Evolutionary conservation across 1,140 invertebrate species (phyloP).

Genomic region (Oncopodura yosiiana): DNA sequence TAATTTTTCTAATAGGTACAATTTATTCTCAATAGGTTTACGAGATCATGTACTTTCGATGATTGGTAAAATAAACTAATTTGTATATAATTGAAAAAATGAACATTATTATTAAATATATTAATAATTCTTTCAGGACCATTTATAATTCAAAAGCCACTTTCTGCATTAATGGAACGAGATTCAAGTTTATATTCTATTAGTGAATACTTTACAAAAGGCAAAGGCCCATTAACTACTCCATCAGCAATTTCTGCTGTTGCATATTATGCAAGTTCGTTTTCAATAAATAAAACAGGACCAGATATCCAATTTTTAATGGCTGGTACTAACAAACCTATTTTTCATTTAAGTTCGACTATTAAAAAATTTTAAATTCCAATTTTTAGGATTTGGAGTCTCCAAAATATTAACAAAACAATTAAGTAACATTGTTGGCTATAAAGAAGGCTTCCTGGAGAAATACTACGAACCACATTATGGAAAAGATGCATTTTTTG

Average conservation of each 20-base stretch:
- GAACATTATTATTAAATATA: too few species aligned
- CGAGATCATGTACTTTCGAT: constrained; percentile 38
- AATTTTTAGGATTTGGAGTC: too few species aligned
- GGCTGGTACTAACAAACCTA: too few species aligned
- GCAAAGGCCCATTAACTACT: constrained; percentile 3
- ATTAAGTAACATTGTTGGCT: constrained; percentile 3
- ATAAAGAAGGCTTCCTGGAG: constrained; percentile 9
- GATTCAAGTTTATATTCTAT: constrained; percentile 4
- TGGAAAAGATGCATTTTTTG: constrained; percentile 21
- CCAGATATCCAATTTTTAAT: constrained; percentile 65
- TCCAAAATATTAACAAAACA: constrained; percentile 5
- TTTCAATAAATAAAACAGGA: constrained; percentile 75
- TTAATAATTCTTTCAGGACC: too few species aligned
- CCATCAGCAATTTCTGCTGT: constrained; percentile 2
- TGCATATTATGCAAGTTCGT: constrained; percentile 55
- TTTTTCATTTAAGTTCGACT: too few species aligned
- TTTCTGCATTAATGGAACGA: constrained; percentile 5
- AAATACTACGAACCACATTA: constrained; percentile 14
- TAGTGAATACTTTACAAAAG: constrained; percentile 5
- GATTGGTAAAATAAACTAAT: too few species aligned
- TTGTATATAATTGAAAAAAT: too few species aligned
- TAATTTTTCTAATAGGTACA: too few species aligned
- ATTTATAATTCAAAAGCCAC: constrained; percentile 2
- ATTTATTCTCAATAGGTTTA: too few species aligned
- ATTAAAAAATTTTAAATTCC: too few species aligned